Evolutionary conservation across 2,888 invertebrate species (phyloP).

Genomic region (Drosophila parthenogenetica): DNA sequence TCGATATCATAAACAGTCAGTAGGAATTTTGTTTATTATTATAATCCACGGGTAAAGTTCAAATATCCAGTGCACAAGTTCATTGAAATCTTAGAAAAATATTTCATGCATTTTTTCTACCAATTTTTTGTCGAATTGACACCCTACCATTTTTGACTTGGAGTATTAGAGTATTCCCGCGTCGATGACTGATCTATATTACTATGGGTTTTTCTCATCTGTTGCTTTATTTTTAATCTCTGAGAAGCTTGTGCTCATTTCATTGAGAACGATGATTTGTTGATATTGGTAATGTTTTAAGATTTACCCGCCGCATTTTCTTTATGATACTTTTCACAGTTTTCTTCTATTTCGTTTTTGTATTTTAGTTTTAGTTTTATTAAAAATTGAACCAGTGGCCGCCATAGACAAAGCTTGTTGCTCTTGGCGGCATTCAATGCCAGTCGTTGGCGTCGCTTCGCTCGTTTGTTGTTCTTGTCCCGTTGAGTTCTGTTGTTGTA

Average conservation of each 20-base stretch:
- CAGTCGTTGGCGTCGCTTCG: constrained; percentile 61
- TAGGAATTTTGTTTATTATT: background rate
- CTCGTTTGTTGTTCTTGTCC: constrained; percentile 48
- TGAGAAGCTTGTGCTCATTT: constrained; percentile 58
- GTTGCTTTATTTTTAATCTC: constrained; percentile 56
- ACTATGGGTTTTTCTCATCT: constrained; percentile 42
- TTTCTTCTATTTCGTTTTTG: constrained; percentile 34
- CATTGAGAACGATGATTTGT: constrained; percentile 80
- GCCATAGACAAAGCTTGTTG: constrained; percentile 72
- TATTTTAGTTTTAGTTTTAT: constrained; percentile 57
- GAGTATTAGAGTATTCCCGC: background rate
- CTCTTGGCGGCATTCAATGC: constrained; percentile 80
- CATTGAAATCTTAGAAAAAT: no score
- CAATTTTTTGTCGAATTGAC: no score
- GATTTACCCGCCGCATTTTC: constrained; percentile 59
- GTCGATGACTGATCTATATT: constrained; percentile 1
- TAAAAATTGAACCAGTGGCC: constrained; percentile 66
- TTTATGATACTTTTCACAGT: constrained; percentile 63
- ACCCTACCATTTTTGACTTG: no score
- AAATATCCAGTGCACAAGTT: no score
- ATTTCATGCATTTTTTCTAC: no score
- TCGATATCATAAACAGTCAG: background rate
- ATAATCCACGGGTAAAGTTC: no score
- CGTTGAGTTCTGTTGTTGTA: constrained; percentile 58
- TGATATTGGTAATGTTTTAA: constrained; percentile 62